phyloP scores from a whole-genome alignment of 2,797 vertebrate genomes.

The Gymnoscopelus microlampas region DNA sequence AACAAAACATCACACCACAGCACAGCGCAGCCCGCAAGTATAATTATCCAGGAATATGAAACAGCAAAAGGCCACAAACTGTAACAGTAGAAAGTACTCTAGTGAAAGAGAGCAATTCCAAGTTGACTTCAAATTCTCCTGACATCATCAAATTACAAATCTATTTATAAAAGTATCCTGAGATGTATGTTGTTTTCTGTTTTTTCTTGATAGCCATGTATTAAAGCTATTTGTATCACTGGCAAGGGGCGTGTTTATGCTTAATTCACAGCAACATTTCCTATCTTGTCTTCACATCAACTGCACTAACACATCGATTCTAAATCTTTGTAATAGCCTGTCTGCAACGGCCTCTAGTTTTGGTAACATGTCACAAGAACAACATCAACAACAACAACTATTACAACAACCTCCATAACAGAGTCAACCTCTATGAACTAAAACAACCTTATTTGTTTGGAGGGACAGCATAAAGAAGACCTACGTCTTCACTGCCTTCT shows the following conservation, averaged over 20 bases:
- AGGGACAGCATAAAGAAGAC: not conserved
- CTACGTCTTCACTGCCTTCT: constrained; percentile 32
- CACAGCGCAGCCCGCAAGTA: constrained; percentile 4
- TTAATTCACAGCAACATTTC: constrained; percentile 33
- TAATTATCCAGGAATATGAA: not conserved
- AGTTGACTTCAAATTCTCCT: constrained; percentile 12
- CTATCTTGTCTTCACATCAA: constrained; percentile 32
- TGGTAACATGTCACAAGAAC: constrained; percentile 32
- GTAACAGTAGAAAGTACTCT: not conserved
- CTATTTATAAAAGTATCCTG: constrained; percentile 5
- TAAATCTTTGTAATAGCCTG: constrained; percentile 23
- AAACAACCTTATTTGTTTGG: constrained; percentile 7
- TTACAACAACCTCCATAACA: not conserved
- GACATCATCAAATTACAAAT: constrained; percentile 11
- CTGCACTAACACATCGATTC: constrained; percentile 28
- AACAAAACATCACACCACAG: not conserved
- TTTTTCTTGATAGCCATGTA: not conserved
- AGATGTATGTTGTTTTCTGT: not conserved
- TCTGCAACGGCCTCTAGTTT: not conserved
- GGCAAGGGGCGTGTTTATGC: not conserved
- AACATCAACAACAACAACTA: constrained; percentile 1
- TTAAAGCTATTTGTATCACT: constrained; percentile 14
- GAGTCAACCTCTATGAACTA: not conserved
- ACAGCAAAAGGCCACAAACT: not conserved
- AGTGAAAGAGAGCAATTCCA: not conserved